Percentiles rank a stretch among this genome's conserved stretches.
phyloP scores from a whole-genome alignment of 2,113 vertebrate species.

The Albula glossodonta region DNA sequence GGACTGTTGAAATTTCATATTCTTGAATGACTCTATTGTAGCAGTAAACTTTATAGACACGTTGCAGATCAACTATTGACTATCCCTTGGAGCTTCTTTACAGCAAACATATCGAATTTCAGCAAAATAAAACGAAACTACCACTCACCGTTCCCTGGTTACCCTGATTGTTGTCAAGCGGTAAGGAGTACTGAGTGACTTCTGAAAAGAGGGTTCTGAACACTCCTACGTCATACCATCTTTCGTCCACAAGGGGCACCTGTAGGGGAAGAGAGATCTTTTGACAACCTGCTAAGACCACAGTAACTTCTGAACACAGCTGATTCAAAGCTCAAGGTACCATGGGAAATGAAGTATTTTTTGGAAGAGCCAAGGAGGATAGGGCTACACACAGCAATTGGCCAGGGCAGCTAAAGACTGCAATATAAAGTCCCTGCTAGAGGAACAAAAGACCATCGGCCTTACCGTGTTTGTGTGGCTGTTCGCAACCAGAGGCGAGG shows the following conservation, averaged over 20 bases:
- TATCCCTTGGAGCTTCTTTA: too few species aligned
- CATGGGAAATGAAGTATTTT: neutral
- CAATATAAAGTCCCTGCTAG: neutral
- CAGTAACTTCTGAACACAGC: neutral
- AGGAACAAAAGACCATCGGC: neutral
- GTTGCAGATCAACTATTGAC: too few species aligned
- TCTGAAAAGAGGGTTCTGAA: conserved; percentile 86
- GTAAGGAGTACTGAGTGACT: conserved; percentile 86
- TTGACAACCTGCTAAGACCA: neutral
- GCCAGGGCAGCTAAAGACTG: too few species aligned
- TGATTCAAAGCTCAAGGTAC: neutral
- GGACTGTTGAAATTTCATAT: too few species aligned
- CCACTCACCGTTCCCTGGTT: conserved; percentile 48
- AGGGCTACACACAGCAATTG: too few species aligned
- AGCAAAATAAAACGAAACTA: neutral
- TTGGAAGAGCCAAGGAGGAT: neutral
- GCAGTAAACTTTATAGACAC: too few species aligned
- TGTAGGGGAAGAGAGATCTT: neutral
- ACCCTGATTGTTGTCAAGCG: conserved; percentile 67
- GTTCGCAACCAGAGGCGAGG: neutral
- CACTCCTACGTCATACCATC: conserved; percentile 91
- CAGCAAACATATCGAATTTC: neutral
- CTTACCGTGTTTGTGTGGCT: conserved; percentile 8
- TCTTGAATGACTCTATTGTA: too few species aligned
- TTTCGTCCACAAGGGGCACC: conserved; percentile 13